Percentiles rank a stretch among this genome's conserved stretches.
phyloP scores from a whole-genome alignment of 2,113 vertebrate genomes.

The Nannobrachium achirus region DNA sequence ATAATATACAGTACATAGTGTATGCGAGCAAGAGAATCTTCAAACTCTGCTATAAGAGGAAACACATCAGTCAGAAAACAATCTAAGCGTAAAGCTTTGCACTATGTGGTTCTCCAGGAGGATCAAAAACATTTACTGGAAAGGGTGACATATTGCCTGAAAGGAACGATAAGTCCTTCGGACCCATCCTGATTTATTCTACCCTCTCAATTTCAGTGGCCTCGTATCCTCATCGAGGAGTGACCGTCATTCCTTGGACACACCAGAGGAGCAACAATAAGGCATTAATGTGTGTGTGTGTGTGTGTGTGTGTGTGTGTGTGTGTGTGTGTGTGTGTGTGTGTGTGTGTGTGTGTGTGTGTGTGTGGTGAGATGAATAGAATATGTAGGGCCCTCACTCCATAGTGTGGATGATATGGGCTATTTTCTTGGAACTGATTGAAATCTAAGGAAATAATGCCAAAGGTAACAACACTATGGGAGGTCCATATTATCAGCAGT shows the following conservation, averaged over 20 bases:
- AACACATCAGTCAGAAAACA: conserved; percentile 56
- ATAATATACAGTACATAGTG: no score
- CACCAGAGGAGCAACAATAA: conserved; percentile 13
- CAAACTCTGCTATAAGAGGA: conserved; percentile 39
- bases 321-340: no score
- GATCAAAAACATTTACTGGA: background rate
- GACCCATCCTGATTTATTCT: conserved; percentile 14
- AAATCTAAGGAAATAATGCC: background rate
- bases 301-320: no score
- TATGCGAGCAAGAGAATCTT: background rate
- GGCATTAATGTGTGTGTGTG: background rate
- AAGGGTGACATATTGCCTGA: background rate
- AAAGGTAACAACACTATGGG: background rate
- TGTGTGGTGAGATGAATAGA: no score
- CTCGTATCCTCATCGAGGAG: conserved; percentile 18
- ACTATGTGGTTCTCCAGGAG: background rate
- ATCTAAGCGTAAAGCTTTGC: conserved; percentile 32
- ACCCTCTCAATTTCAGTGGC: background rate
- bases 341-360: no score
- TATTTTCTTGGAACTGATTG: no score
- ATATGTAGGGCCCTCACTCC: no score
- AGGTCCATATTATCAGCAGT: conserved; percentile 27
- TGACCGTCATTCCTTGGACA: conserved; percentile 35
- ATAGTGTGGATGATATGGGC: no score
- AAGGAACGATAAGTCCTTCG: background rate